Evolutionary conservation across 2,888 invertebrate species (phyloP), one percentile per base, ranked within the genome.

Genomic region (Venustoraphidia nigricollis): DNA sequence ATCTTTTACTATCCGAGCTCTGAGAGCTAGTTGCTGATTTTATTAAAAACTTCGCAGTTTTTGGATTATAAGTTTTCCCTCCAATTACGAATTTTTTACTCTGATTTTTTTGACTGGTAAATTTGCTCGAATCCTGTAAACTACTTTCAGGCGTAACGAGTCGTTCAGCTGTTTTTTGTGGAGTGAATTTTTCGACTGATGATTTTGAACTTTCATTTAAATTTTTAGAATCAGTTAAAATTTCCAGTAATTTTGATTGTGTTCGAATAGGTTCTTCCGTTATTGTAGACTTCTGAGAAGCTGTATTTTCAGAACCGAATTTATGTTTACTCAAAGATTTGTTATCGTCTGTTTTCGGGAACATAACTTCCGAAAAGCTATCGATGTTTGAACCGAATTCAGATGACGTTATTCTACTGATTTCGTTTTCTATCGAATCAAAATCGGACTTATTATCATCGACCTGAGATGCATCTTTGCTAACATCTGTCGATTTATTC

Each of bases 161-260:
- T 6, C 27, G 27, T 27, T 27, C 27, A 10, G 36, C 37, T 10
- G 27, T 40, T 41, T 46, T 46, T 34, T 40, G 41, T 11, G 46
- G 14, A 35, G 34, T 41, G 9, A 41, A 36, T 34, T 41, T 9
- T 14, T 37, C 46, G 6, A 46, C 36, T 34, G 41, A 13, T 34
- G 40, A 36, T 35, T 46, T 35, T 46, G 40, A 35, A 10, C 14
- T 35, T 14, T 41, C 41, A 34, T 13, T 13, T 41, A 40, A 11
- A 10, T 35, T 35, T 52, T 63, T 59, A 48, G 71, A 69, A 53
- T 74, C 73, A 55, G 75, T 74, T 53, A 77, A 62, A 48, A 77
- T 73, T 60, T 76, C 74, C 50, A 77, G 61, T 41, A 77, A 59
- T 62, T 75, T 77, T 1, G 75, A 72, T 38, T 49, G 46, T 34